These are phyloP conservation scores for Pungitius pungitius DNA, from an alignment of 2,113 vertebrate genomes.

Conservation along the genomic window DNA sequence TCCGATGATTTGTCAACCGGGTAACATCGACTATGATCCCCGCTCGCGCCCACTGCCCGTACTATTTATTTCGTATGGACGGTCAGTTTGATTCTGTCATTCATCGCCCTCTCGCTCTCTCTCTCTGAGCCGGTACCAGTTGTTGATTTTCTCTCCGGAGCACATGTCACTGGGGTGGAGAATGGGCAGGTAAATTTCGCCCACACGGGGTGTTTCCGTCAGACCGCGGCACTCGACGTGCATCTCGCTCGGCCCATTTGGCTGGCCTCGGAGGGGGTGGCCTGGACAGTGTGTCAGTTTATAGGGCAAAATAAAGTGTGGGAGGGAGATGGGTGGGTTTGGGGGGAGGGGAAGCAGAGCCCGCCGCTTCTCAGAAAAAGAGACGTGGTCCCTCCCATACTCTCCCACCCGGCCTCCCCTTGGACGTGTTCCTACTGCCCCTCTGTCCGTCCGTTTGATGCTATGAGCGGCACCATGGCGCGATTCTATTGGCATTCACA, in stretches of 20 bases:
- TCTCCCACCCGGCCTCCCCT: conserved; percentile 65
- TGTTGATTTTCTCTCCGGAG: conserved; percentile 74
- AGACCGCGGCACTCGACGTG: conserved; percentile 65
- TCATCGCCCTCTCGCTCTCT: neutral
- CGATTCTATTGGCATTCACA: neutral
- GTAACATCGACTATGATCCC: neutral
- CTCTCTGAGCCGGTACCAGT: conserved; percentile 22
- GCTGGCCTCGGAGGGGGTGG: conserved; percentile 79
- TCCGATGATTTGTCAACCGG: neutral
- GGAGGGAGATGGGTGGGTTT: conserved; percentile 80
- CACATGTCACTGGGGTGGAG: conserved; percentile 81
- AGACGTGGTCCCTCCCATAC: conserved; percentile 77
- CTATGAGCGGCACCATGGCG: neutral
- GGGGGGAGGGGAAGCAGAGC: conserved; percentile 77
- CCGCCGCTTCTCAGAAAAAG: conserved; percentile 65
- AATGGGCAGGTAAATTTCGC: conserved; percentile 78
- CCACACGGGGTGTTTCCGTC: conserved; percentile 81
- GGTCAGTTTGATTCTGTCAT: neutral
- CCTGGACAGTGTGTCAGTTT: conserved; percentile 74
- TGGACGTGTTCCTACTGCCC: conserved; percentile 23
- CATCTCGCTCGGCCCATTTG: conserved; percentile 80
- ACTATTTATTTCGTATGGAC: neutral
- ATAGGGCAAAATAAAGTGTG: conserved; percentile 78
- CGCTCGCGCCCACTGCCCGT: too few species aligned
- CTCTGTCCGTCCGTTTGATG: neutral